These are phyloP conservation scores for Mareca strepera DNA, from an alignment of 2,797 vertebrate genomes.

Conservation along the genomic window DNA sequence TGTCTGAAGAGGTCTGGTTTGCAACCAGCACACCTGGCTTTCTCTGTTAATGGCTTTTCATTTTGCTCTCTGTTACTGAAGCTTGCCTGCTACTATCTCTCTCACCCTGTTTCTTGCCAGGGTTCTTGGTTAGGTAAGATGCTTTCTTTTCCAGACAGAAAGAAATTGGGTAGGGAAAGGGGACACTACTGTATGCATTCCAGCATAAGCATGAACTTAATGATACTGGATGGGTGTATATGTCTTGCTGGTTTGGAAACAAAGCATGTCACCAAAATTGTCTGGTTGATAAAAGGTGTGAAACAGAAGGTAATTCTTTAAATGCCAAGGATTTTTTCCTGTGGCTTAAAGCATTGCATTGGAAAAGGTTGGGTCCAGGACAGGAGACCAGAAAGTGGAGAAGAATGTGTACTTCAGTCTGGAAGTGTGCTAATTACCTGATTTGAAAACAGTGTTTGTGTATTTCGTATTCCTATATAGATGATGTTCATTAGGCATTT, in stretches of 20 bases:
- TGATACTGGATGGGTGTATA: neutral
- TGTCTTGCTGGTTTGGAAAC: neutral
- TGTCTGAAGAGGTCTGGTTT: neutral
- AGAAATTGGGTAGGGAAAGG: neutral
- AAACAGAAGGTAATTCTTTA: neutral
- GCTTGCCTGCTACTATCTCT: neutral
- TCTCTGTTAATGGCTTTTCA: neutral
- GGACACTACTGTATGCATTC: neutral
- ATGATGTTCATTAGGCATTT: neutral
- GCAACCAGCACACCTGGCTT: neutral
- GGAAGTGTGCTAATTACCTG: neutral
- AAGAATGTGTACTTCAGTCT: neutral
- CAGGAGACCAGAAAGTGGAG: neutral
- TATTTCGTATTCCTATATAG: neutral
- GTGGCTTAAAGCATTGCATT: neutral
- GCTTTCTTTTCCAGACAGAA: neutral
- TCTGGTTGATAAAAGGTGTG: neutral
- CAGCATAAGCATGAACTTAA: neutral
- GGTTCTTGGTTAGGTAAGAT: neutral
- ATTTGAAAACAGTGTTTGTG: neutral
- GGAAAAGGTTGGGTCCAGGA: neutral
- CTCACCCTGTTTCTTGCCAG: neutral
- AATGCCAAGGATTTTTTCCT: neutral
- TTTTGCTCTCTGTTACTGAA: neutral
- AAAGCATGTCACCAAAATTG: neutral